These are phyloP conservation scores for Cyanistes caeruleus DNA, from an alignment of 2,113 vertebrate genomes.

Conservation along the genomic window DNA sequence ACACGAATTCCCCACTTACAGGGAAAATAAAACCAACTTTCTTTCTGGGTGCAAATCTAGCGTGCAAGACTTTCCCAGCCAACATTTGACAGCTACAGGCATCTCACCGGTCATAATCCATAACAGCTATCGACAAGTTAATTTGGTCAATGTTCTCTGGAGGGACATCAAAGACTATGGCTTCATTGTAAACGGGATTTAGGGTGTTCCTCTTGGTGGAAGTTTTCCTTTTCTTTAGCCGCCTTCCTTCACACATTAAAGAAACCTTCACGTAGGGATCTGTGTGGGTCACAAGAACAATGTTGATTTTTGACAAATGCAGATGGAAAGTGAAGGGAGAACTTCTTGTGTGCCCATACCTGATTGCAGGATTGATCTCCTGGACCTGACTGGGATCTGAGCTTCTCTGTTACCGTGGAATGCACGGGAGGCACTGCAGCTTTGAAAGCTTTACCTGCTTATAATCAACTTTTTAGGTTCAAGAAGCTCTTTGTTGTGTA, in stretches of 20 bases:
- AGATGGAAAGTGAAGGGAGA: not conserved
- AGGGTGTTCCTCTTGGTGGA: constrained; percentile 98
- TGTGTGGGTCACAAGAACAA: constrained; percentile 67
- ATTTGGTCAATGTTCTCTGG: constrained; percentile 98
- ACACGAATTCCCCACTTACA: not conserved
- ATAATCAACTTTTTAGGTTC: constrained; percentile 45
- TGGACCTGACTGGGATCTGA: not conserved
- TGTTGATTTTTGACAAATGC: not conserved
- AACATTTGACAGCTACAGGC: constrained; percentile 67
- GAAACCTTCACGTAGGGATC: constrained; percentile 99
- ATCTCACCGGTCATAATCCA: constrained; percentile 99
- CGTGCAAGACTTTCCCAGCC: not conserved
- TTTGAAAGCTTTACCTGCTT: constrained; percentile 29
- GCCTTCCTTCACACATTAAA: constrained; percentile 94
- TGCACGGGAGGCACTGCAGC: not conserved
- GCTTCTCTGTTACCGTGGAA: not conserved
- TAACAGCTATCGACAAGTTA: constrained; percentile 96
- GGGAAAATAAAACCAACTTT: not conserved
- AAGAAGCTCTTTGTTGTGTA: constrained; percentile 10
- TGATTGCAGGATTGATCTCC: not conserved
- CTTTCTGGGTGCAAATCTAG: not conserved
- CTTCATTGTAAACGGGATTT: constrained; percentile 98
- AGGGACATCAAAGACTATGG: constrained; percentile 98
- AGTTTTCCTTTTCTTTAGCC: constrained; percentile 98
- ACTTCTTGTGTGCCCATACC: not conserved